These are phyloP conservation scores for Drosophila prolongata DNA, from an alignment of 2,888 invertebrate species.

Conservation along the genomic window DNA sequence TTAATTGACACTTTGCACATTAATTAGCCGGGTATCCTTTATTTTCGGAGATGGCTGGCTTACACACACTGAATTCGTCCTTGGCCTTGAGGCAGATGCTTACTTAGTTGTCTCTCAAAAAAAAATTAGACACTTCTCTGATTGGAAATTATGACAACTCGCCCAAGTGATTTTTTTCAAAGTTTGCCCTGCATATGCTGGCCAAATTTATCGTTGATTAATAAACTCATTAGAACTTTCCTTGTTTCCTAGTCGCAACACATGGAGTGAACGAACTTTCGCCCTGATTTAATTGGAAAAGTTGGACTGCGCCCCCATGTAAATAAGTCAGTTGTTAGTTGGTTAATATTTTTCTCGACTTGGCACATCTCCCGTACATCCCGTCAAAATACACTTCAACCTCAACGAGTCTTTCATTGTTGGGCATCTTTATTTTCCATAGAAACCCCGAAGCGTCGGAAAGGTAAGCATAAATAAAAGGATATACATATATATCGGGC, in stretches of 20 bases:
- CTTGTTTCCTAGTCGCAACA: conserved; percentile 38
- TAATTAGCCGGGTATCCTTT: conserved; percentile 65
- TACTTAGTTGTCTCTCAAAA: conserved; percentile 8
- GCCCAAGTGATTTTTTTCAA: neutral
- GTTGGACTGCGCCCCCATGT: conserved; percentile 17
- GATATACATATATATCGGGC: conserved; percentile 17
- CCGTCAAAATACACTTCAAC: neutral
- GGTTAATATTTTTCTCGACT: conserved; percentile 32
- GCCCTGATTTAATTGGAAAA: conserved; percentile 52
- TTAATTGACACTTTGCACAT: conserved; percentile 81
- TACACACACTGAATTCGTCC: conserved; percentile 38
- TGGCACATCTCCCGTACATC: conserved; percentile 11
- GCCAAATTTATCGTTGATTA: conserved; percentile 65
- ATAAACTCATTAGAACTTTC: conserved; percentile 79
- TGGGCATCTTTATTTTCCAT: conserved; percentile 25
- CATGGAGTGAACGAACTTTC: conserved; percentile 20
- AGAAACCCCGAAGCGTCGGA: conserved; percentile 21
- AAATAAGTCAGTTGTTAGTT: conserved; percentile 35
- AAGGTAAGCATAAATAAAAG: conserved; percentile 14
- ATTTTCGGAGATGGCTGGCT: conserved; percentile 32
- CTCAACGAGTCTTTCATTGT: conserved; percentile 23
- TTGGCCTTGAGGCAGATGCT: conserved; percentile 38
- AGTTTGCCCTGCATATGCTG: conserved; percentile 23
- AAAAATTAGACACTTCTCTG: conserved; percentile 14
- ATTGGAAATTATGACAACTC: conserved; percentile 69